Percentiles rank a stretch among this genome's conserved stretches.
phyloP scores from a whole-genome alignment of 2,888 invertebrate genomes.

The Orchestes rusci region DNA sequence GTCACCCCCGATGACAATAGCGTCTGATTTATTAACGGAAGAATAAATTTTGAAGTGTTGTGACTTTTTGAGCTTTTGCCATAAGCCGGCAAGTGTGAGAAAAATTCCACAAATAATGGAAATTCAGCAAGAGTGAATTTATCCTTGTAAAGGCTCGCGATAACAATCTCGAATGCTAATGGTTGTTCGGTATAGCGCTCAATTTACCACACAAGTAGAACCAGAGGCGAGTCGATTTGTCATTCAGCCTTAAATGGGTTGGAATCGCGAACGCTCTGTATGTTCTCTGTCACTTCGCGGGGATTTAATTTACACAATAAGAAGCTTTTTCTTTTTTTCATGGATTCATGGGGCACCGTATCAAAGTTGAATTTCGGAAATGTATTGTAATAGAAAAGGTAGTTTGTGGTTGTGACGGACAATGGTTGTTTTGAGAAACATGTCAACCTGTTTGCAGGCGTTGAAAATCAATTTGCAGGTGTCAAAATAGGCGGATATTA shows the following conservation, averaged over 20 bases:
- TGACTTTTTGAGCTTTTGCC: constrained; percentile 17
- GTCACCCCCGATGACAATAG: constrained; percentile 22
- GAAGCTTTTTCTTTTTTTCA: too few species aligned
- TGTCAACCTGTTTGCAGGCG: constrained; percentile 12
- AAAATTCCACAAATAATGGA: too few species aligned
- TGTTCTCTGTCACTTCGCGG: too few species aligned
- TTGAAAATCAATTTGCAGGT: constrained; percentile 14
- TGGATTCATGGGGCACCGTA: too few species aligned
- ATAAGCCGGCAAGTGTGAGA: too few species aligned
- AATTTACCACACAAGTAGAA: constrained; percentile 29
- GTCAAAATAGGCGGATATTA: not conserved
- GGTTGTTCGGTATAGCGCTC: constrained; percentile 32
- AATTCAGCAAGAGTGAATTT: constrained; percentile 23
- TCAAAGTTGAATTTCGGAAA: too few species aligned
- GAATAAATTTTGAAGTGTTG: constrained; percentile 20
- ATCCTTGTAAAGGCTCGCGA: constrained; percentile 26
- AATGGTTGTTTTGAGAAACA: constrained; percentile 13
- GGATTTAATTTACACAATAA: too few species aligned
- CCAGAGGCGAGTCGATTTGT: constrained; percentile 21
- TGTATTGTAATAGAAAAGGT: too few species aligned
- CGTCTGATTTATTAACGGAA: constrained; percentile 21
- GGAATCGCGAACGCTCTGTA: too few species aligned
- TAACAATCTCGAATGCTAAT: constrained; percentile 36
- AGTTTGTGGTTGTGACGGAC: constrained; percentile 15
- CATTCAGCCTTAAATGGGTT: constrained; percentile 11